Percentiles rank a stretch among this genome's conserved stretches.
Conservation (phyloP, 2,113 vertebrate genomes). For the Plecturocebus donacophilus region DNA sequence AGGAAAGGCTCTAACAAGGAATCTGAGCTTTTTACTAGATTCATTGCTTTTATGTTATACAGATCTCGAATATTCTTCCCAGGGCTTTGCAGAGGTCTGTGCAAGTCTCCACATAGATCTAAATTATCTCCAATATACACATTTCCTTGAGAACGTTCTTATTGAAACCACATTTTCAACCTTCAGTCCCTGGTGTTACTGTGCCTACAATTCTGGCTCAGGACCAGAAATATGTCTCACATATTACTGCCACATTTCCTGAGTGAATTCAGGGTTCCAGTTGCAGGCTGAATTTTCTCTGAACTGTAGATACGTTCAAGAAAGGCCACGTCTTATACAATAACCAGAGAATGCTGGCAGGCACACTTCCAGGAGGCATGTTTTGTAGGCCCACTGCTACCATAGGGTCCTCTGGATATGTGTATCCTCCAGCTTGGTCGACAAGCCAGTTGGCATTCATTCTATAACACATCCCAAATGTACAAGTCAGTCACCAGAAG, state of each 20-base stretch:
- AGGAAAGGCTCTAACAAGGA: neutral
- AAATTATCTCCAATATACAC: constrained; percentile 65
- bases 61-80: constrained; percentile 38
- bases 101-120: constrained; percentile 41
- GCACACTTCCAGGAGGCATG: neutral
- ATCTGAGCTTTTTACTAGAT: neutral
- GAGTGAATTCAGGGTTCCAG: constrained; percentile 64
- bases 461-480: constrained; percentile 21
- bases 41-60: constrained; percentile 21
- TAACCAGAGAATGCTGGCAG: neutral
- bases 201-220: constrained; percentile 66
- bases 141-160: constrained; percentile 73
- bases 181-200: constrained; percentile 57
- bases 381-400: neutral
- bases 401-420: neutral
- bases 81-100: constrained; percentile 25
- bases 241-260: constrained; percentile 74
- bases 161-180: constrained; percentile 78
- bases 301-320: constrained; percentile 47
- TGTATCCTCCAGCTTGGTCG: neutral
- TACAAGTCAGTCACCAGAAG: constrained; percentile 18
- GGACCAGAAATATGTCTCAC: constrained; percentile 71
- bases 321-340: neutral
- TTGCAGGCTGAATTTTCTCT: constrained; percentile 57
- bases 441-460: neutral